A percentile compares a stretch with the other conserved stretches of the same genome.
phyloP scores from a whole-genome alignment of 2,888 invertebrate species.

The Ecdyonurus torrentis region DNA sequence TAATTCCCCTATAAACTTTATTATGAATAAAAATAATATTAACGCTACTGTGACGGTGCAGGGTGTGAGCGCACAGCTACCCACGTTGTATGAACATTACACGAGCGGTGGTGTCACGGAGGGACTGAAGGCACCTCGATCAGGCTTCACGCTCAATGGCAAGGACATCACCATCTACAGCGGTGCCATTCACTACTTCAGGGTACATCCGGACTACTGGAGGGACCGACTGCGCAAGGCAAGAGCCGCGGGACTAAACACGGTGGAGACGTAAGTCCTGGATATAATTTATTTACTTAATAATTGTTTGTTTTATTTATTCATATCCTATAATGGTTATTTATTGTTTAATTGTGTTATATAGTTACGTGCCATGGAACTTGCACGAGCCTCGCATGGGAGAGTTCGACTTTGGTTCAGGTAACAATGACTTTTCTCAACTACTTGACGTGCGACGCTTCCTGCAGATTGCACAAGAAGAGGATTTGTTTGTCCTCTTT shows the following conservation, averaged over 20 bases:
- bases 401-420: slow-evolving; percentile 24
- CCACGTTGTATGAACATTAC: slow-evolving; percentile 30
- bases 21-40: no score
- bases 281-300: no score
- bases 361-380: slow-evolving; percentile 28
- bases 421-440: slow-evolving; percentile 19
- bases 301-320: not conserved
- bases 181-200: slow-evolving; percentile 36
- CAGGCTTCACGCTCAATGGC: slow-evolving; percentile 27
- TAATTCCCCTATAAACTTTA: no score
- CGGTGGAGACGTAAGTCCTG: slow-evolving; percentile 29
- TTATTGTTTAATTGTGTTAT: not conserved
- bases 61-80: slow-evolving; percentile 17
- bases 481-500: slow-evolving; percentile 31
- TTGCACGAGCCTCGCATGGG: slow-evolving; percentile 25
- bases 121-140: slow-evolving; percentile 20
- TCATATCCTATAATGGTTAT: not conserved
- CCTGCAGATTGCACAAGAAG: slow-evolving; percentile 28
- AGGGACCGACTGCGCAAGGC: slow-evolving; percentile 31
- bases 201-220: slow-evolving; percentile 33
- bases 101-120: slow-evolving; percentile 22
- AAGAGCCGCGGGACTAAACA: slow-evolving; percentile 32
- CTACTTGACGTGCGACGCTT: slow-evolving; percentile 23
- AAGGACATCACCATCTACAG: slow-evolving; percentile 27
- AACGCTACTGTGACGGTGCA: slow-evolving; percentile 17